Percentiles rank a stretch among this genome's conserved stretches.
Evolutionary conservation across 2,888 invertebrate species (phyloP).

Genomic region (Hecatera dysodea): DNA sequence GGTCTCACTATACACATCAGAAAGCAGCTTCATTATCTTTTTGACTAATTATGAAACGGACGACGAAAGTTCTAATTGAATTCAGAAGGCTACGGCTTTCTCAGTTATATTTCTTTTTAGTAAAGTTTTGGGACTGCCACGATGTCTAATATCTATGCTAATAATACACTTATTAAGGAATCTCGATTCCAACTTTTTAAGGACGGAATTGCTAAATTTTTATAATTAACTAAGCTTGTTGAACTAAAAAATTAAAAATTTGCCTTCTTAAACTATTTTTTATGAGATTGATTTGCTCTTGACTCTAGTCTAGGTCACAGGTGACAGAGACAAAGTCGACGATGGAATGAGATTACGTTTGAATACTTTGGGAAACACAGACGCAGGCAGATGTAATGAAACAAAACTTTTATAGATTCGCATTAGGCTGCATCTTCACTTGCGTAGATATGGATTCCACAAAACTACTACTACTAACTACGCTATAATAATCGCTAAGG

Average conservation of each 20-base stretch:
- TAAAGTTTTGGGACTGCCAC: constrained; percentile 52
- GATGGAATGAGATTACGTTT: too few species aligned
- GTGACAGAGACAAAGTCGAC: too few species aligned
- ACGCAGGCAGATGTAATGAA: too few species aligned
- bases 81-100: constrained; percentile 55
- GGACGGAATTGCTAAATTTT: constrained; percentile 35
- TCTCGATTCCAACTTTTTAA: constrained; percentile 51
- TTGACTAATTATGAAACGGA: constrained; percentile 67
- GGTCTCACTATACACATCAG: constrained; percentile 50
- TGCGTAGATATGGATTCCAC: too few species aligned
- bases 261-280: too few species aligned
- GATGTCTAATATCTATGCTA: constrained; percentile 71
- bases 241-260: background rate
- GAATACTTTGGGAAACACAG: too few species aligned
- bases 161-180: constrained; percentile 71
- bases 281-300: too few species aligned
- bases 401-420: too few species aligned
- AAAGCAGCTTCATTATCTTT: constrained; percentile 65
- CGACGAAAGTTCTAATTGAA: constrained; percentile 69
- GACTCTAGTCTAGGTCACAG: too few species aligned
- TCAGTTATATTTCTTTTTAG: constrained; percentile 57
- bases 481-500: too few species aligned
- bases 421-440: too few species aligned
- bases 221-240: background rate
- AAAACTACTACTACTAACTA: too few species aligned